Base-by-base conservation (phyloP, 2,113 vertebrate genomes). In the Mola mola region DNA sequence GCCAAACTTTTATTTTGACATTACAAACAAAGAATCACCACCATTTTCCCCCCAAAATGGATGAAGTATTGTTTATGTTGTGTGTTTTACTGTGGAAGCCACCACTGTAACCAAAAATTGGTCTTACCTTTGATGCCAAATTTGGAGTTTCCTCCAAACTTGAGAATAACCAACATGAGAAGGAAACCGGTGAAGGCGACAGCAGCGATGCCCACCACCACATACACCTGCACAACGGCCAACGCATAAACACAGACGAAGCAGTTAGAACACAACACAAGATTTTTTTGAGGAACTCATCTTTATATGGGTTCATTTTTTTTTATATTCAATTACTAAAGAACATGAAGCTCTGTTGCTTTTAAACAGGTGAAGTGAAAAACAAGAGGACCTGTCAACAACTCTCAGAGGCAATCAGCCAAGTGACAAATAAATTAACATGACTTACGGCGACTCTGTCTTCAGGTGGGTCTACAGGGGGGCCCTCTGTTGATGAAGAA, bases 61-160 rank as follows among this genome's bases (percentile, higher is more conserved):
- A 8, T 33, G 16, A 13, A 8, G 2, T 22, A 13, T 20, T 31
- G 13, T 40, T 55, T 22, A 22, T 31, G n/a, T n/a, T n/a, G n/a
- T n/a, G n/a, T 40, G 17, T 51, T 9, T 15, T 21, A 19, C 15
- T 9, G 7, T 29, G 12, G 15, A 26, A 2, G 3, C 15, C 16
- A 24, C 12, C 8, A 24, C 0, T 21, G n/a, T 8, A 69, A 15
- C 42, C 44, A 16, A 72, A 38, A 63, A 38, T 7, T 10, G 11
- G 20, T 85, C 93, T 94, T 98, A 99, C 97, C 97, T 98, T 99
- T 99, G 92, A 99, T 96, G 82, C 97, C 97, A 89, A 99, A 98
- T 85, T 99, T 99, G 36, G 97, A 98, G 67, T 98, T 97, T 58
- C 95, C 95, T 81, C 96, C 96, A 83, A 98, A 95, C 85, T 97